Percentiles rank a stretch among this genome's conserved stretches.
Evolutionary conservation across 1,140 invertebrate species (phyloP).

Genomic region (Trigoniulus corallinus): DNA sequence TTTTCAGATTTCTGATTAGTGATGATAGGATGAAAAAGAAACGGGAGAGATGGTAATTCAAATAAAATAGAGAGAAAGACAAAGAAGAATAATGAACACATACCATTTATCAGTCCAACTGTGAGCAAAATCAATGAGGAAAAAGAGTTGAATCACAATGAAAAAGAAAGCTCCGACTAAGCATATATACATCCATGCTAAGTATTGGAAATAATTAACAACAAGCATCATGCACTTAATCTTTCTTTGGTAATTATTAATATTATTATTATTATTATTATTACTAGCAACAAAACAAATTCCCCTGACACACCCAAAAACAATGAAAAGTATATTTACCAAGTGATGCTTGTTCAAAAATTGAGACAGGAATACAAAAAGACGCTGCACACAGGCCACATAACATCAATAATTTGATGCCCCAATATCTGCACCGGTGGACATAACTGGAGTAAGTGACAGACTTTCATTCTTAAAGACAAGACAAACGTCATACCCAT

Average conservation of each 20-base stretch:
- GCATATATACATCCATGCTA: constrained; percentile 35
- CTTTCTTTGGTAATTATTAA: no score
- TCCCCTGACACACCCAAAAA: no score
- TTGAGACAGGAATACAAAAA: constrained; percentile 19
- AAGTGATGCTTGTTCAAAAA: no score
- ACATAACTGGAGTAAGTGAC: not conserved
- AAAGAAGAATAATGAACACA: no score
- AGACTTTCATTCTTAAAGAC: no score
- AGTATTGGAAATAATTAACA: constrained; percentile 15
- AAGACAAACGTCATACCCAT: constrained; percentile 26
- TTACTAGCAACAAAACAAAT: no score
- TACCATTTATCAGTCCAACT: constrained; percentile 35
- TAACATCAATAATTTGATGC: constrained; percentile 19
- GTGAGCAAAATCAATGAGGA: constrained; percentile 39
- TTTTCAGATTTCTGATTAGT: no score
- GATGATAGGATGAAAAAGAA: no score
- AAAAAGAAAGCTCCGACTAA: constrained; percentile 37
- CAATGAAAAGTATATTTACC: no score
- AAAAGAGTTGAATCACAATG: constrained; percentile 37
- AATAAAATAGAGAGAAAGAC: no score
- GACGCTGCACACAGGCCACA: constrained; percentile 16
- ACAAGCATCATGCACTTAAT: constrained; percentile 14
- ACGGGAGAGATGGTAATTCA: no score
- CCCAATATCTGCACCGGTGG: constrained; percentile 16
- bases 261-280: no score